These are phyloP conservation scores for Cheiracanthium punctorium DNA, from an alignment of 2,888 invertebrate species.

Conservation along the genomic window DNA sequence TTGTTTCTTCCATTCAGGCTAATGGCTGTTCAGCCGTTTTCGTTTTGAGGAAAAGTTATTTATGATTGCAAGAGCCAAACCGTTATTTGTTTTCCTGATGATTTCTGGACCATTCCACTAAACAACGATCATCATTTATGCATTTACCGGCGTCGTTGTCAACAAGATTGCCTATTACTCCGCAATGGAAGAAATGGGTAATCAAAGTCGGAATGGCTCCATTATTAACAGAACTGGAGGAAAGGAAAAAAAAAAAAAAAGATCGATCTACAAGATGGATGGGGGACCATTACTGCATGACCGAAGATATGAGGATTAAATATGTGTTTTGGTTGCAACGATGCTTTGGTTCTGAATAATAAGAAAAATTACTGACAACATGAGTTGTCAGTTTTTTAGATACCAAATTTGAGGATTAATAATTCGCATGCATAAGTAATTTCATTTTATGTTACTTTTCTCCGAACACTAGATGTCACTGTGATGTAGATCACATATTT, in stretches of 20 bases:
- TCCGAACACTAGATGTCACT: no score
- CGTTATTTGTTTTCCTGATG: slow-evolving; percentile 27
- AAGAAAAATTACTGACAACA: no score
- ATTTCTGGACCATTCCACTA: slow-evolving; percentile 43
- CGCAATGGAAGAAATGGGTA: background rate
- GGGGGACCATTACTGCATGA: background rate
- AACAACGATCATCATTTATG: slow-evolving; percentile 59
- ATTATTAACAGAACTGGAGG: background rate
- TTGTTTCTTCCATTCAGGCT: slow-evolving; percentile 21
- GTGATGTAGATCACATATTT: no score
- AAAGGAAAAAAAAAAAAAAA: no score
- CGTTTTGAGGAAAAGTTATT: slow-evolving; percentile 40
- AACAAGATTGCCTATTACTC: slow-evolving; percentile 4
- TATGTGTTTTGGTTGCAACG: background rate
- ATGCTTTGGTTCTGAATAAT: no score
- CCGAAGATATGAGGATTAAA: background rate
- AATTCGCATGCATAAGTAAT: no score
- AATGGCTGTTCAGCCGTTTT: slow-evolving; percentile 42
- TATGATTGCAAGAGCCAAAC: slow-evolving; percentile 48
- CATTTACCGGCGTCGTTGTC: slow-evolving; percentile 22
- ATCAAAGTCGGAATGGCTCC: background rate
- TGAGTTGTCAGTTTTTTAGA: no score
- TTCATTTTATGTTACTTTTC: no score
- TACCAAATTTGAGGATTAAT: no score
- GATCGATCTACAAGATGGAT: background rate